A percentile compares a stretch with the other conserved stretches of the same genome.
Evolutionary conservation across 2,888 invertebrate genomes (phyloP).

Genomic region (Sturmia bella): DNA sequence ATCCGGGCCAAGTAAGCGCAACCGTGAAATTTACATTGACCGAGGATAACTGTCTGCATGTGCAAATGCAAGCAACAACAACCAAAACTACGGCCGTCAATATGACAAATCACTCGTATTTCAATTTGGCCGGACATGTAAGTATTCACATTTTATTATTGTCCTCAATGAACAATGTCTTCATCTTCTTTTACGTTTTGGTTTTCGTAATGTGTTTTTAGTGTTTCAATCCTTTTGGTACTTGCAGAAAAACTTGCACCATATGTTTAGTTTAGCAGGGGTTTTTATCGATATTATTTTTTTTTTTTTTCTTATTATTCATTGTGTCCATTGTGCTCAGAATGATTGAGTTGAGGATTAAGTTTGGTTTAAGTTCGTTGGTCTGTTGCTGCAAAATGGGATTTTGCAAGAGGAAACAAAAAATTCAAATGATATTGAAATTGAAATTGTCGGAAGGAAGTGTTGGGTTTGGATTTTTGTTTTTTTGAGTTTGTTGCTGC

Average conservation of each 20-base stretch:
- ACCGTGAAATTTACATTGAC: constrained; percentile 88
- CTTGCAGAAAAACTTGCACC: constrained; percentile 42
- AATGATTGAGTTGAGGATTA: constrained; percentile 68
- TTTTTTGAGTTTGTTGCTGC: constrained; percentile 21
- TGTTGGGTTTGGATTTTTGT: constrained; percentile 43
- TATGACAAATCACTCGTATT: constrained; percentile 93
- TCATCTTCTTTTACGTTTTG: not conserved
- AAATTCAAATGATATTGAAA: constrained; percentile 66
- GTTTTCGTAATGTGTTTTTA: constrained; percentile 3
- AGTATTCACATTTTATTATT: constrained; percentile 67
- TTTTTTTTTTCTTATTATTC: not conserved
- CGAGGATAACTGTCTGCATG: constrained; percentile 87
- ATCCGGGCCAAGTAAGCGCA: constrained; percentile 91
- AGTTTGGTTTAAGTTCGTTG: constrained; percentile 23
- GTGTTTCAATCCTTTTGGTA: constrained; percentile 10
- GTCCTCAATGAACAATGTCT: not conserved
- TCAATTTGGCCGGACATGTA: constrained; percentile 94
- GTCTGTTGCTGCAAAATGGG: constrained; percentile 35
- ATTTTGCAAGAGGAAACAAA: constrained; percentile 61
- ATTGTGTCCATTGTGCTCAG: constrained; percentile 30
- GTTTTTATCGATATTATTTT: not conserved
- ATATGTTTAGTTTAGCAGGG: constrained; percentile 45
- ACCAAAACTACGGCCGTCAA: constrained; percentile 92
- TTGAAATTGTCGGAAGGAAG: constrained; percentile 65
- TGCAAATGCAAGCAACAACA: constrained; percentile 89